phyloP scores from a whole-genome alignment of 2,888 invertebrate genomes.

The Plutella xylostella region DNA sequence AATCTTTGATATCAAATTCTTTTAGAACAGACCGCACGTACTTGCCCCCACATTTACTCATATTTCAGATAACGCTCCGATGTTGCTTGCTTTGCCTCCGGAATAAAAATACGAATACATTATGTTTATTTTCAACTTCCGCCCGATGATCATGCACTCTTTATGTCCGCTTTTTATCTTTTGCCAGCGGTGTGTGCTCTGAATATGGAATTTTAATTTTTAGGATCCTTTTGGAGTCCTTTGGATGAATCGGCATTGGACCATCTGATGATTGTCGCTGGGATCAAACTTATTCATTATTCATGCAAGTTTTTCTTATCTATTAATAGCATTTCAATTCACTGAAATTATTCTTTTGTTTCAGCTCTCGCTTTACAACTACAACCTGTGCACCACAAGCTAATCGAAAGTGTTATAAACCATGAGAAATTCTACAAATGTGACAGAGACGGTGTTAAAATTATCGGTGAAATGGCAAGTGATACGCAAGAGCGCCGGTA shows the following conservation, averaged over 20 bases:
- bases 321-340: too few species aligned
- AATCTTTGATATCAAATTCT: conserved; percentile 63
- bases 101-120: conserved; percentile 53
- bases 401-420: neutral
- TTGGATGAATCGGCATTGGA: too few species aligned
- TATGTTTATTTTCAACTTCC: conserved; percentile 28
- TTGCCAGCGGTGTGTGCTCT: too few species aligned
- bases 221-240: too few species aligned
- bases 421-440: neutral
- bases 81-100: conserved; percentile 37
- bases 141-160: conserved; percentile 20
- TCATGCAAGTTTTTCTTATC: too few species aligned
- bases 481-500: conserved; percentile 22
- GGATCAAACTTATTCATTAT: too few species aligned
- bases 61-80: conserved; percentile 61
- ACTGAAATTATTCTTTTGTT: too few species aligned
- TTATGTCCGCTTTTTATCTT: conserved; percentile 10
- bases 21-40: conserved; percentile 57
- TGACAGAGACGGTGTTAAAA: neutral
- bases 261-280: too few species aligned
- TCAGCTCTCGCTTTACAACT: too few species aligned
- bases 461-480: neutral
- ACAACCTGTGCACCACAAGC: too few species aligned
- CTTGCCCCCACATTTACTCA: conserved; percentile 42
- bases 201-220: too few species aligned